Evolutionary conservation across 2,113 vertebrate genomes (phyloP).

Genomic region (Turnix velox): DNA sequence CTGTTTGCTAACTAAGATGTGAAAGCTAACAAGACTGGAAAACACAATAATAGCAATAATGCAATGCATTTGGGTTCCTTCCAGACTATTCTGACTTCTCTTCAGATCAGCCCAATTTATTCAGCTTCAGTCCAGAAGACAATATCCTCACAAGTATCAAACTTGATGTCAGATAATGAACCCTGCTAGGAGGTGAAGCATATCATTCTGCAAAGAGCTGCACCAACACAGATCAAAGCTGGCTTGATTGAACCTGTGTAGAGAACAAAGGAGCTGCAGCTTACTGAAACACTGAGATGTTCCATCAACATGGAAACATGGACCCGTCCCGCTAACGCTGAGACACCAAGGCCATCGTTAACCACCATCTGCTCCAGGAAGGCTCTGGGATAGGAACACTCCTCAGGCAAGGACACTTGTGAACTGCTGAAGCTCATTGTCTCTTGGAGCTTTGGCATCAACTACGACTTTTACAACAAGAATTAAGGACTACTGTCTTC

Average conservation of each 20-base stretch:
- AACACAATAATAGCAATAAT: background rate
- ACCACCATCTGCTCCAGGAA: background rate
- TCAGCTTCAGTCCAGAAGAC: background rate
- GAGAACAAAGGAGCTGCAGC: background rate
- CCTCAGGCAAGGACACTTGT: background rate
- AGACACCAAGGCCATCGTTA: background rate
- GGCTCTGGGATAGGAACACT: background rate
- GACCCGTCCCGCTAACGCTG: background rate
- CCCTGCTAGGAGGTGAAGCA: slow-evolving; percentile 14
- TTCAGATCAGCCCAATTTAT: background rate
- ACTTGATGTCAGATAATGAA: background rate
- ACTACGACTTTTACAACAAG: background rate
- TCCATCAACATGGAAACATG: background rate
- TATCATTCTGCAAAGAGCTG: background rate
- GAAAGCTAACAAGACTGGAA: background rate
- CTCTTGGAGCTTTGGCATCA: background rate
- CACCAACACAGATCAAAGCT: background rate
- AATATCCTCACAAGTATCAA: background rate
- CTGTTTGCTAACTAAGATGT: background rate
- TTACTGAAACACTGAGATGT: background rate
- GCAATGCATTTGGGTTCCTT: background rate
- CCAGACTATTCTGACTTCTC: background rate
- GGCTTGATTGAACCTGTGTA: background rate
- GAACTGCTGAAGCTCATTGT: background rate
- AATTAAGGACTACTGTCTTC: background rate